Evolutionary conservation across 2,888 invertebrate genomes (phyloP).

Genomic region (Taenaris catops): DNA sequence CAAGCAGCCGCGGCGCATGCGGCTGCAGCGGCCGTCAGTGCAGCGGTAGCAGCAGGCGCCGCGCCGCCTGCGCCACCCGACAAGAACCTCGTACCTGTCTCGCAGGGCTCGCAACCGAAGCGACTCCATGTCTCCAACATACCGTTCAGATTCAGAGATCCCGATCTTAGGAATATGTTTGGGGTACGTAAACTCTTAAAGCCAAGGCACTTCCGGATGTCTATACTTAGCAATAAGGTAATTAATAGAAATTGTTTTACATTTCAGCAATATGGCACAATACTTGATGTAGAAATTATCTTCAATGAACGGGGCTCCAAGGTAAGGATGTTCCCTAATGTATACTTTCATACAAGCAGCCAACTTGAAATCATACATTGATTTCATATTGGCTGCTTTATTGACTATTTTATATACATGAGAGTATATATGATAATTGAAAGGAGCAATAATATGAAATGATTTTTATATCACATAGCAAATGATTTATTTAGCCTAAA

Average conservation of each 20-base stretch:
- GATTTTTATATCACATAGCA: too few species aligned
- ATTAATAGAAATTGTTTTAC: slow-evolving; percentile 44
- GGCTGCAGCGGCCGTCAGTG: slow-evolving; percentile 60
- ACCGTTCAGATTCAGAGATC: slow-evolving; percentile 99
- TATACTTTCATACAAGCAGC: slow-evolving; percentile 36
- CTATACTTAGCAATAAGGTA: slow-evolving; percentile 13
- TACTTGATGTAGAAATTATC: slow-evolving; percentile 99
- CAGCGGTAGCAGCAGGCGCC: slow-evolving; percentile 43
- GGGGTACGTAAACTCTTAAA: slow-evolving; percentile 86
- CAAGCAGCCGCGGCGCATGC: slow-evolving; percentile 74
- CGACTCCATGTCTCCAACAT: slow-evolving; percentile 99
- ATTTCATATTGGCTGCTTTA: slow-evolving; percentile 49
- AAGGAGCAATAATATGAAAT: slow-evolving; percentile 28
- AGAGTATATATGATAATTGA: slow-evolving; percentile 18
- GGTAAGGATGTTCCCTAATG: slow-evolving; percentile 84
- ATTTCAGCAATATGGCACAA: slow-evolving; percentile 98
- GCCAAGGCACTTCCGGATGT: slow-evolving; percentile 28
- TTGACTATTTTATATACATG: too few species aligned
- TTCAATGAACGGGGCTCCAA: slow-evolving; percentile 99
- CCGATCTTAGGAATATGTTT: slow-evolving; percentile 98
- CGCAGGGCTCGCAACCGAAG: slow-evolving; percentile 87
- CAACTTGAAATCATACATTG: slow-evolving; percentile 48
- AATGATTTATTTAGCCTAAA: too few species aligned
- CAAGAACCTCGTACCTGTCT: slow-evolving; percentile 73
- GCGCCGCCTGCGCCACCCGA: slow-evolving; percentile 58